Evolutionary conservation across 2,113 vertebrate species (phyloP).

Genomic region (Dolichallabes microphthalmus): DNA sequence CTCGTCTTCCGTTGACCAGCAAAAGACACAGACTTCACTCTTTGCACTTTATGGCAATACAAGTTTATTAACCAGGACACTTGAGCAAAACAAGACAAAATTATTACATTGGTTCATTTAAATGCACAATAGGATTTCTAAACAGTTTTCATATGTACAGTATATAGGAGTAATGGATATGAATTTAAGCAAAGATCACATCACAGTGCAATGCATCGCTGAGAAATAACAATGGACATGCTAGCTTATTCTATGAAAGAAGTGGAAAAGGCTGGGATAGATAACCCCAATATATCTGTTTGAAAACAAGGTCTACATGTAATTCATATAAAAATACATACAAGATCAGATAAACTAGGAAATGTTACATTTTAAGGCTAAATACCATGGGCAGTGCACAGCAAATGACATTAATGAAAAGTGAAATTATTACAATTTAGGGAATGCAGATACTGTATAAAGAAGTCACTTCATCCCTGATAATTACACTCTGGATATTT

Average conservation of each 20-base stretch:
- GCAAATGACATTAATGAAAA: not conserved
- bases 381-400: not conserved
- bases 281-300: not conserved
- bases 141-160: conserved; percentile 18
- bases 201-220: conserved; percentile 15
- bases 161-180: not conserved
- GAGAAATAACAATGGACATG: conserved; percentile 33
- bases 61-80: conserved; percentile 17
- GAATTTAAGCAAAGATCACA: not conserved
- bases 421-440: not conserved
- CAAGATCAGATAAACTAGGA: too few relatives aligned
- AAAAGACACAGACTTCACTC: not conserved
- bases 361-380: not conserved
- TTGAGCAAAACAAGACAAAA: conserved; percentile 31
- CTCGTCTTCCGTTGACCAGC: not conserved
- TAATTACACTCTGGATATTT: not conserved
- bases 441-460: not conserved
- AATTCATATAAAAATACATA: not conserved
- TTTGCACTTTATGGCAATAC: not conserved
- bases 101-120: conserved; percentile 34
- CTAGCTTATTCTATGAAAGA: conserved; percentile 61
- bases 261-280: not conserved
- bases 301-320: not conserved
- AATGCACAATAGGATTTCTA: conserved; percentile 23
- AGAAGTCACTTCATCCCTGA: not conserved